A percentile compares a stretch with the other conserved stretches of the same genome.
Conservation (phyloP, 2,113 vertebrate genomes). For the Hippocampus comes region DNA sequence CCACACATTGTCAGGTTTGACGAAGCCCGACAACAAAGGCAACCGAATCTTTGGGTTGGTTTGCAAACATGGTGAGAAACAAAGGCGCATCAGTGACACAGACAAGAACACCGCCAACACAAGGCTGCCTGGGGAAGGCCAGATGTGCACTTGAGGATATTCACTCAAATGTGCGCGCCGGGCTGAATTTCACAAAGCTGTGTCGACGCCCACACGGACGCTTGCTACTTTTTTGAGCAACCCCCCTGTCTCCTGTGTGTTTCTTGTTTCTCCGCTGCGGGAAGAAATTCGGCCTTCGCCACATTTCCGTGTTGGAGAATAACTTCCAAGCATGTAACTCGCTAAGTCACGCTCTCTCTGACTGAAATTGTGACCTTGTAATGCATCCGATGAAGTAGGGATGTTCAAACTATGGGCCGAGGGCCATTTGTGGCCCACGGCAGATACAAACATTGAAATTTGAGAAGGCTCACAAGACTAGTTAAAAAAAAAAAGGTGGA, state of each 20-base stretch:
- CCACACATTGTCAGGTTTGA: slow-evolving; percentile 1
- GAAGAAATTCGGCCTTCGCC: not conserved
- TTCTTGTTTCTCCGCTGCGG: slow-evolving; percentile 5
- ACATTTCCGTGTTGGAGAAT: not conserved
- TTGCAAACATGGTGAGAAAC: slow-evolving; percentile 37
- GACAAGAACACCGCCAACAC: slow-evolving; percentile 44
- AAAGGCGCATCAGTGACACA: slow-evolving; percentile 28
- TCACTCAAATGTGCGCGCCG: slow-evolving; percentile 26
- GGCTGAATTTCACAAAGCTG: slow-evolving; percentile 31
- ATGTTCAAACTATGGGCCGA: too few relatives aligned
- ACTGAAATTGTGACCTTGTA: not conserved
- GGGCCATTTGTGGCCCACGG: too few relatives aligned
- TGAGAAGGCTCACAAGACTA: too few relatives aligned
- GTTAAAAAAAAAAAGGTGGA: too few relatives aligned
- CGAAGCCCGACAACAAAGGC: not conserved
- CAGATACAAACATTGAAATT: too few relatives aligned
- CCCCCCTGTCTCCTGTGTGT: slow-evolving; percentile 14
- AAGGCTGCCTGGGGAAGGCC: slow-evolving; percentile 35
- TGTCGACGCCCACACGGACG: slow-evolving; percentile 42
- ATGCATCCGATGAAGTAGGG: not conserved
- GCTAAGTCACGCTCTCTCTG: not conserved
- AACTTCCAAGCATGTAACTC: not conserved
- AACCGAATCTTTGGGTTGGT: slow-evolving; percentile 7
- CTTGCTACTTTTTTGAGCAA: slow-evolving; percentile 28
- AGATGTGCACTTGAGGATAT: slow-evolving; percentile 33